Evolutionary conservation across 2,888 invertebrate genomes (phyloP).

Genomic region (Mesorhabditis spiculigera): DNA sequence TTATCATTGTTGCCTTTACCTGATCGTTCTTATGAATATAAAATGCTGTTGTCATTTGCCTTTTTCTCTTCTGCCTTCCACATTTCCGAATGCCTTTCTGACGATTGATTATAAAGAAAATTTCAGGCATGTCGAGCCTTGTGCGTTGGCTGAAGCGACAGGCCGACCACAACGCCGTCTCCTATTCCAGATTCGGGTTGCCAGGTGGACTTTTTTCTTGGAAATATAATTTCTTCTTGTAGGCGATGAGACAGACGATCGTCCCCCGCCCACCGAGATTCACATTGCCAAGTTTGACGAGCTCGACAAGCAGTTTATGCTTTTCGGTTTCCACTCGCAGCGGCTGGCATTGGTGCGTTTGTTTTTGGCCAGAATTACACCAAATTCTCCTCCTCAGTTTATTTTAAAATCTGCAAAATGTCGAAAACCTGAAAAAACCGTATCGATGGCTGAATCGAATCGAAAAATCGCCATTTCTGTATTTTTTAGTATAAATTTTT

Average conservation of each 20-base stretch:
- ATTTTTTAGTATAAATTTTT: too few species aligned
- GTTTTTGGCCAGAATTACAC: background rate
- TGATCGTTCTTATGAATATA: background rate
- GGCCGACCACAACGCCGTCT: constrained; percentile 43
- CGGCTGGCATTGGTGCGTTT: constrained; percentile 43
- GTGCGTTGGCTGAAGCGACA: constrained; percentile 42
- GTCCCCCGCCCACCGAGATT: constrained; percentile 45
- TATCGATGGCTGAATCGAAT: too few species aligned
- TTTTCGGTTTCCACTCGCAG: constrained; percentile 42
- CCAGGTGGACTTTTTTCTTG: constrained; percentile 27
- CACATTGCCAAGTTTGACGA: constrained; percentile 49
- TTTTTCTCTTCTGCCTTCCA: background rate
- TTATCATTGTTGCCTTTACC: background rate
- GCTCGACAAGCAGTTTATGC: constrained; percentile 36
- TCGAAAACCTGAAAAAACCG: background rate
- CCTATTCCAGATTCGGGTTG: constrained; percentile 52
- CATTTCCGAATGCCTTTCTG: background rate
- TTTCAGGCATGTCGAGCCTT: constrained; percentile 21
- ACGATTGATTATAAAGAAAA: background rate
- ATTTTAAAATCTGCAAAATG: background rate
- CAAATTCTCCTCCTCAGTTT: background rate
- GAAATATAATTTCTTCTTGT: background rate
- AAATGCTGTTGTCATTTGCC: background rate
- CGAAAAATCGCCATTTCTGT: too few species aligned
- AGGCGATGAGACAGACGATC: constrained; percentile 51